Conservation (phyloP, 2,888 invertebrate species). For the Oscheius onirici region DNA sequence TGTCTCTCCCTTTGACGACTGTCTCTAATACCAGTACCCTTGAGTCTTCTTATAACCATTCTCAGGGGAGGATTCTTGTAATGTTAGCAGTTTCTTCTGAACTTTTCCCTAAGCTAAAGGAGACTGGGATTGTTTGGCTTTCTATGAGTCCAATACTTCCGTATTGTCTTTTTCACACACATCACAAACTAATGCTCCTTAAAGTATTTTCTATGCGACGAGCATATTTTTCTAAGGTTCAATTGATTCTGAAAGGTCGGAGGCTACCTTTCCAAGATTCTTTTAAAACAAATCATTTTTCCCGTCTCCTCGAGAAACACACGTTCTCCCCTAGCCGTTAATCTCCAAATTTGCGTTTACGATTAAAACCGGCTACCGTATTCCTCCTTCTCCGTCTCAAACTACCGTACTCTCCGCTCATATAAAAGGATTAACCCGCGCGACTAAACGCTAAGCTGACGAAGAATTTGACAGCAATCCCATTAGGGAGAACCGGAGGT, state of each 20-base stretch:
- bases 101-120: neutral
- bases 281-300: no score
- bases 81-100: no score
- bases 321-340: conserved; percentile 22
- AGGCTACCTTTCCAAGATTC: no score
- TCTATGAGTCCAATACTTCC: no score
- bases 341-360: conserved; percentile 31
- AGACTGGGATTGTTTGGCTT: no score
- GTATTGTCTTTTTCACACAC: no score
- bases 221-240: no score
- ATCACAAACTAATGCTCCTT: no score
- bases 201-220: no score
- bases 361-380: conserved; percentile 30
- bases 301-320: neutral
- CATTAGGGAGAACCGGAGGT: no score
- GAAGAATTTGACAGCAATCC: conserved; percentile 11
- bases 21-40: neutral
- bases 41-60: neutral
- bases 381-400: neutral
- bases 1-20: neutral
- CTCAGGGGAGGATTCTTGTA: no score
- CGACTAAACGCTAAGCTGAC: conserved; percentile 24
- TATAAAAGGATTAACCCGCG: conserved; percentile 29
- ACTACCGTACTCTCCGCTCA: conserved; percentile 23
- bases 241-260: no score